Evolutionary conservation across 2,888 invertebrate genomes (phyloP).

Genomic region (Gymnocheta viridis): DNA sequence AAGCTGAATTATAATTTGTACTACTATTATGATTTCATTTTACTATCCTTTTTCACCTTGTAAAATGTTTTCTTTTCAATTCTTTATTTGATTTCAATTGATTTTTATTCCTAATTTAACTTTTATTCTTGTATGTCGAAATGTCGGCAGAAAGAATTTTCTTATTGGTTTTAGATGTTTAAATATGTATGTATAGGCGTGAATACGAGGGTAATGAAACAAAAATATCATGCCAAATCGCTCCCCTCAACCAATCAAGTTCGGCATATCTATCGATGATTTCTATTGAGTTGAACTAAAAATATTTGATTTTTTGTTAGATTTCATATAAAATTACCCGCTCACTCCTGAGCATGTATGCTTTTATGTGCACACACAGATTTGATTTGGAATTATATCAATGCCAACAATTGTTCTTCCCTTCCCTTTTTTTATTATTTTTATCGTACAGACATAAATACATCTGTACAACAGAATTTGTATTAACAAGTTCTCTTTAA

Average conservation of each 20-base stretch:
- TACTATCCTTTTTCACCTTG: neutral
- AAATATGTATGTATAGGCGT: neutral
- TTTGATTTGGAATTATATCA: too few species aligned
- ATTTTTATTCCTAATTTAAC: constrained; percentile 24
- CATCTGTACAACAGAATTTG: neutral
- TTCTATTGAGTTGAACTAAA: too few species aligned
- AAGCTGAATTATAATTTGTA: too few species aligned
- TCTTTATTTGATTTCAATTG: constrained; percentile 35
- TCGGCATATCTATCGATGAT: too few species aligned
- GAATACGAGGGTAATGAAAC: too few species aligned
- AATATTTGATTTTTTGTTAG: too few species aligned
- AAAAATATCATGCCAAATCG: too few species aligned
- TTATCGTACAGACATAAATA: neutral
- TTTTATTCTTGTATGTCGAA: constrained; percentile 24
- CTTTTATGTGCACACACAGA: too few species aligned
- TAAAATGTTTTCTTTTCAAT: constrained; percentile 36
- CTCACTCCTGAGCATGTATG: too few species aligned
- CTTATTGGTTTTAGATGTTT: constrained; percentile 37
- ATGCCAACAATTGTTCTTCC: neutral
- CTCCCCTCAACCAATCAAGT: too few species aligned
- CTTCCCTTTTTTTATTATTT: neutral
- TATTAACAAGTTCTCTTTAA: constrained; percentile 1
- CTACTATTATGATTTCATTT: neutral
- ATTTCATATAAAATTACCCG: too few species aligned
- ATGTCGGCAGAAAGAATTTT: constrained; percentile 60